phyloP scores from a whole-genome alignment of 1,140 invertebrate genomes.

The Centruroides vittatus region DNA sequence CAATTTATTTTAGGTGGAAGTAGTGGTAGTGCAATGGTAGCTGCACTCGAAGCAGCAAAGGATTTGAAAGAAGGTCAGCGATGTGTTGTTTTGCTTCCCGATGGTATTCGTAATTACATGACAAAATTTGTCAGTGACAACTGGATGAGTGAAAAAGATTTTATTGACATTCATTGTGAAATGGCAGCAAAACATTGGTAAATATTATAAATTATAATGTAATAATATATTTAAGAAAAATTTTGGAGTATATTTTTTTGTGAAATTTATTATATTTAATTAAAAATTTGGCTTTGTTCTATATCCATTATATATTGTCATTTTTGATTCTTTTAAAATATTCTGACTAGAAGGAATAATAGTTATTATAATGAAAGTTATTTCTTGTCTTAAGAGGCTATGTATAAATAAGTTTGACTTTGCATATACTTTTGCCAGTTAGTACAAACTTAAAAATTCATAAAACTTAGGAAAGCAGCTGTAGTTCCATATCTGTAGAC shows the following conservation, averaged over 20 bases:
- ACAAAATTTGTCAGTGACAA: constrained; percentile 91
- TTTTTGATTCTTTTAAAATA: neutral
- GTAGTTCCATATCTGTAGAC: too few relatives aligned
- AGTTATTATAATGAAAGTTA: too few relatives aligned
- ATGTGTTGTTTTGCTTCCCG: constrained; percentile 81
- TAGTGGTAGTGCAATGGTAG: constrained; percentile 66
- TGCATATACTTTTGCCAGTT: too few relatives aligned
- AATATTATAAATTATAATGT: neutral
- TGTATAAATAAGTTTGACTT: too few relatives aligned
- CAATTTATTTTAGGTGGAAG: constrained; percentile 53
- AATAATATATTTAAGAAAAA: neutral
- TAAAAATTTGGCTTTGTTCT: neutral
- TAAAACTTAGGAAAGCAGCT: too few relatives aligned
- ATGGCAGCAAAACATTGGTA: constrained; percentile 15
- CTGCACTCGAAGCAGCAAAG: constrained; percentile 63
- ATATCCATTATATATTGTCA: neutral
- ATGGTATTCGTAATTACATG: constrained; percentile 96
- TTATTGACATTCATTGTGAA: constrained; percentile 27
- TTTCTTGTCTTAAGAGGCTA: too few relatives aligned
- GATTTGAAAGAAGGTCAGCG: constrained; percentile 63
- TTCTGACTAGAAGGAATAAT: too few relatives aligned
- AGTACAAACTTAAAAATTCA: too few relatives aligned
- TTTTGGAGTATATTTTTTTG: neutral
- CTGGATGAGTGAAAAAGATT: constrained; percentile 82
- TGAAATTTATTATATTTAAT: neutral